Evolutionary conservation across 2,113 vertebrate genomes (phyloP).

Genomic region (Pyxicephalus adspersus): DNA sequence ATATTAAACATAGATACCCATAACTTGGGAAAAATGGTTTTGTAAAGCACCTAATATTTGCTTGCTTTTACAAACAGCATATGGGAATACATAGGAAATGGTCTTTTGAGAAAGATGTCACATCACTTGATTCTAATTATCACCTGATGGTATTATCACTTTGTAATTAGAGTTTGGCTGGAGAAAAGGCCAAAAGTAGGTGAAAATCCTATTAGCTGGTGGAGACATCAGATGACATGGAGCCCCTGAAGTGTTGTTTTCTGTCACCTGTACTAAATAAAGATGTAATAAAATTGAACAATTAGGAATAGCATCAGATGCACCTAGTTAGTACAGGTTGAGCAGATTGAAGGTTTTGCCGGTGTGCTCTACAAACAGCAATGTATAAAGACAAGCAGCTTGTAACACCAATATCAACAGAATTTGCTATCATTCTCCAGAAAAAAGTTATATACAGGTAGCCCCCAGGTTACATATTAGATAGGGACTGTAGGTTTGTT

Average conservation of each 20-base stretch:
- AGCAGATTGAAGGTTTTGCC: too few species aligned
- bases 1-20: too few species aligned
- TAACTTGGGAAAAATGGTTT: too few species aligned
- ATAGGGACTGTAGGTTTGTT: too few species aligned
- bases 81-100: background rate
- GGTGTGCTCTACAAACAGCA: too few species aligned
- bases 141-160: conserved; percentile 20
- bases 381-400: too few species aligned
- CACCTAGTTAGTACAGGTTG: too few species aligned
- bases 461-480: too few species aligned
- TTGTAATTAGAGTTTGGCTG: conserved; percentile 33
- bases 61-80: background rate
- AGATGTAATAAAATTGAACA: background rate
- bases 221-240: background rate
- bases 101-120: background rate
- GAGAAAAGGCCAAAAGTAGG: conserved; percentile 16
- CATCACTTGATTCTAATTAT: conserved; percentile 21
- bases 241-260: background rate
- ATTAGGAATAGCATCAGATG: background rate
- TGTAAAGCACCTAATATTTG: background rate
- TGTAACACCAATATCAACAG: too few species aligned
- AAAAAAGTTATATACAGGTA: too few species aligned
- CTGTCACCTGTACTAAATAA: conserved; percentile 11
- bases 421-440: too few species aligned
- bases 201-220: background rate